A percentile compares a stretch with the other conserved stretches of the same genome.
phyloP scores from a whole-genome alignment of 1,140 invertebrate genomes.

The Atta cephalotes region DNA sequence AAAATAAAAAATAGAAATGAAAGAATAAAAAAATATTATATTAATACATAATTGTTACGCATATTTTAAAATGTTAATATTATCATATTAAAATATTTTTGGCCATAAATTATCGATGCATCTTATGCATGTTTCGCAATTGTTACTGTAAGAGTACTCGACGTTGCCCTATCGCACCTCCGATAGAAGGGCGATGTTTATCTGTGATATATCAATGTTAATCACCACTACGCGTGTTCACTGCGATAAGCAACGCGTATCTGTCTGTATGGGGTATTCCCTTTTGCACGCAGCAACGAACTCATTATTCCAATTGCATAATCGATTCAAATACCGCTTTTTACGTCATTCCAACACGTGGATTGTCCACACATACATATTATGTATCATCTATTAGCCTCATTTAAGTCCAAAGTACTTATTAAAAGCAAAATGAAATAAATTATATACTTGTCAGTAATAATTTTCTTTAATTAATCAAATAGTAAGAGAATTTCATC shows the following conservation, averaged over 20 bases:
- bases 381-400: not conserved
- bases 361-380: not conserved
- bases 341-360: constrained; percentile 34
- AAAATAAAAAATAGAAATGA: too few relatives aligned
- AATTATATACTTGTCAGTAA: not conserved
- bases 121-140: constrained; percentile 30
- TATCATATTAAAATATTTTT: not conserved
- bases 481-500: not conserved
- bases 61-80: not conserved
- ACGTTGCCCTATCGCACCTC: constrained; percentile 2
- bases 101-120: not conserved
- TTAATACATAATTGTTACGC: too few relatives aligned
- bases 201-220: constrained; percentile 53
- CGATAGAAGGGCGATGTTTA: constrained; percentile 27
- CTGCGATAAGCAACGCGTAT: constrained; percentile 33
- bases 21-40: too few relatives aligned
- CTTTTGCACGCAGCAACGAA: constrained; percentile 33
- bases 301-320: constrained; percentile 59
- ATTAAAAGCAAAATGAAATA: constrained; percentile 9
- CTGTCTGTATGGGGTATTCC: constrained; percentile 17
- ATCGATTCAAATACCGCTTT: constrained; percentile 33
- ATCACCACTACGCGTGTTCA: constrained; percentile 47
- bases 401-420: not conserved
- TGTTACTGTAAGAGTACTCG: constrained; percentile 18
- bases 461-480: not conserved